Percentiles rank a stretch among this genome's conserved stretches.
phyloP scores from a whole-genome alignment of 2,113 vertebrate genomes.

The Tyrannus savana region DNA sequence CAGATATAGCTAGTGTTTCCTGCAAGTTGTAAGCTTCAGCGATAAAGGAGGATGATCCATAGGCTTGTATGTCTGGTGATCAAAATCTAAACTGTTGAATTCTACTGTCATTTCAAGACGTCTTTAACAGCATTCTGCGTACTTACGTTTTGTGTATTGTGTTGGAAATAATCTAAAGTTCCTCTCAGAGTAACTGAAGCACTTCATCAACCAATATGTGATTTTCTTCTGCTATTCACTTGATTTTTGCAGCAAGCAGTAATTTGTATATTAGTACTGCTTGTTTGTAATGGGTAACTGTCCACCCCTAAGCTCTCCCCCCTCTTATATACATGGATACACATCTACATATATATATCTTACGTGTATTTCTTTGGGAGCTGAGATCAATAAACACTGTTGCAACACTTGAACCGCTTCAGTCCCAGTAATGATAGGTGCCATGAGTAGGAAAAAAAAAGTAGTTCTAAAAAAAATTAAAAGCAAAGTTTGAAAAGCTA shows the following conservation, averaged over 20 bases:
- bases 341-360: not conserved
- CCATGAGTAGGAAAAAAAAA: not conserved
- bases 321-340: not conserved
- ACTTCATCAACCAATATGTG: conserved; percentile 11
- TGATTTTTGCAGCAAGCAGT: conserved; percentile 53
- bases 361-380: not conserved
- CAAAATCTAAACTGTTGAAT: conserved; percentile 3
- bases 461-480: not conserved
- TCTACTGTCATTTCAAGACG: not conserved
- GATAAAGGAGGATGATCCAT: conserved; percentile 23
- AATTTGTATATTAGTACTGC: conserved; percentile 59
- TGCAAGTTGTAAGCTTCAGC: not conserved
- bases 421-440: not conserved
- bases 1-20: not conserved
- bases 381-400: not conserved
- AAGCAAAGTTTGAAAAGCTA: not conserved
- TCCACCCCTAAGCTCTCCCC: conserved; percentile 6
- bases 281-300: conserved; percentile 21
- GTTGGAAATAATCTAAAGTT: conserved; percentile 33
- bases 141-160: not conserved
- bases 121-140: not conserved
- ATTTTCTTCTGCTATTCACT: conserved; percentile 28
- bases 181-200: conserved; percentile 16
- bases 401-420: not conserved
- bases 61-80: not conserved